Evolutionary conservation across 2,797 vertebrate species (phyloP).

Genomic region (Argyrosomus regius): DNA sequence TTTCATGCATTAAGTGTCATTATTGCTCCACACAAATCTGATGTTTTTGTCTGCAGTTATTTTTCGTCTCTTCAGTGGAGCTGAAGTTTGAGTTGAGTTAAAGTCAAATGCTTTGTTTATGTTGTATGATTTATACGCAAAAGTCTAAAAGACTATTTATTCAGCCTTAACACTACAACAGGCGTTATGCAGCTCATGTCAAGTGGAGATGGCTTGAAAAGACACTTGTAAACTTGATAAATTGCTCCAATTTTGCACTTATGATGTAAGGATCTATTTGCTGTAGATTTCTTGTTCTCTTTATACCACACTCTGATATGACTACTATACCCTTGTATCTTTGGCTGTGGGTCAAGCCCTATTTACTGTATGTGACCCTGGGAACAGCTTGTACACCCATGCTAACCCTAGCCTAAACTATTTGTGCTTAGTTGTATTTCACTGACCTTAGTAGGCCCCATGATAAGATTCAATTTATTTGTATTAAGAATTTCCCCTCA

Average conservation of each 20-base stretch:
- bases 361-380: neutral
- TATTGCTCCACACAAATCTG: neutral
- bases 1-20: neutral
- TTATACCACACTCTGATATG: too few species aligned
- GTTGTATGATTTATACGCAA: too few species aligned
- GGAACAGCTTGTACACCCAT: neutral
- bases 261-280: neutral
- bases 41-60: neutral
- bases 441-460: neutral
- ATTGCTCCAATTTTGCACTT: neutral
- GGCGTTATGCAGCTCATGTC: neutral
- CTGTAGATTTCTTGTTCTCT: too few species aligned
- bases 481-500: neutral
- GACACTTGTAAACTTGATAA: neutral
- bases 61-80: too few species aligned
- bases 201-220: neutral
- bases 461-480: neutral
- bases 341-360: neutral
- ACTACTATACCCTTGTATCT: too few species aligned
- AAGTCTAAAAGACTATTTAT: neutral
- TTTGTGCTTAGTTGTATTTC: conserved; percentile 4
- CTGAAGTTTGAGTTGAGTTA: too few species aligned
- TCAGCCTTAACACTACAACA: neutral
- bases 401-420: neutral
- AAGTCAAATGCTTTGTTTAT: too few species aligned